Base-by-base conservation (phyloP, 2,888 invertebrate species). In the Melieria crassipennis region DNA sequence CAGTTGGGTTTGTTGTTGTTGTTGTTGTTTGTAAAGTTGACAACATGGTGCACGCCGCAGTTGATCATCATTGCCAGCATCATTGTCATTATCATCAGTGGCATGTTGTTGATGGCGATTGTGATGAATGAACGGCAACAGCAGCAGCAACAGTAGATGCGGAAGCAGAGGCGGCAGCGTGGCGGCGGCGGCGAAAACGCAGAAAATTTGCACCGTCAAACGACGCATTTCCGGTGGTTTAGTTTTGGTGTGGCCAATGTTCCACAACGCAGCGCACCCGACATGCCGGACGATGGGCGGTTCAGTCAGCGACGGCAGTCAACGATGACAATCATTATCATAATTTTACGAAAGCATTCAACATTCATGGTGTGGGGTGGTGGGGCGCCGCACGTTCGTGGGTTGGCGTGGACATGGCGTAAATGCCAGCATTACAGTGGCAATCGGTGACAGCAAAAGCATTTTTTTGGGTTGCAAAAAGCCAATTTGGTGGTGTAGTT, bases 261-360 rank as follows among this genome's bases (percentile, higher is more conserved):
- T 30, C 30, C 30, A 30, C 30, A 16, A 16, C 16, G 16, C 16
- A 30, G 30, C 2, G 3, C 30, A 30, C 30, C 16, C 16, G 16
- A 16, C 50, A 30, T 30, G 13, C 30, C 42, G n/a, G 60, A 52
- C 16, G 42, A 63, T 10, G 43, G 11, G 46, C 50, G 43, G 60
- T 60, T 11, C 10, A 58, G 45, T 45, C 43, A 48, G 56, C 56
- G 42, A 45, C 60, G 62, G 47, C 62, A 65, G 57, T 65, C 64
- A 30, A 55, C 69, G 64, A 70, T 57, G 43, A 61, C 9, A 57
- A 52, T 50, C 58, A 60, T 52, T 47, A 72, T 68, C 74, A 68
- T 72, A 72, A 72, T 70, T 72, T 66, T 68, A 71, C 67, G 52
- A 57, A 47, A 56, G 67, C 61, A 72, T 74, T 72, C 60, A 69